Evolutionary conservation across 2,888 invertebrate genomes (phyloP).

Genomic region (Matsumyia berberina): DNA sequence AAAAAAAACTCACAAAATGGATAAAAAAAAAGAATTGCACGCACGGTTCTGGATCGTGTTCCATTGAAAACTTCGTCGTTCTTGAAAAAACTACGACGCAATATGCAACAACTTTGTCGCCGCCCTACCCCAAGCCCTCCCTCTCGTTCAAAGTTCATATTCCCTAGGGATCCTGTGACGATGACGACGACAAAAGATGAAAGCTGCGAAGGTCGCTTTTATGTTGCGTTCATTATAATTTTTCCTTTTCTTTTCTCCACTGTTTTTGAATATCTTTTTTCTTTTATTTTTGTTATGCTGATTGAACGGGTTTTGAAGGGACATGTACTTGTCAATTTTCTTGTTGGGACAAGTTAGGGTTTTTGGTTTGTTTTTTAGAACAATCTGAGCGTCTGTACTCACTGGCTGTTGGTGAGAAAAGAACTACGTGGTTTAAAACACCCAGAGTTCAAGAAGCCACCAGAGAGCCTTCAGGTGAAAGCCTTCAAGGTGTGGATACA

Average conservation of each 20-base stretch:
- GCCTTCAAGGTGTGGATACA: too few relatives aligned
- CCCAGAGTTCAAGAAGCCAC: too few relatives aligned
- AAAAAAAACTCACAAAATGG: constrained; percentile 11
- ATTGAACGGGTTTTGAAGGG: constrained; percentile 32
- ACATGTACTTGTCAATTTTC: constrained; percentile 57
- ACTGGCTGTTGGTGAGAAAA: too few relatives aligned
- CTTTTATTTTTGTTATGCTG: constrained; percentile 33
- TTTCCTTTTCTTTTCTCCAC: constrained; percentile 16
- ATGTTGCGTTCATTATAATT: constrained; percentile 34
- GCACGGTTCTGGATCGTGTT: constrained; percentile 65
- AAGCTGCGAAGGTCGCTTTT: constrained; percentile 72
- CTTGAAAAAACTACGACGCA: constrained; percentile 66
- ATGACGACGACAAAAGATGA: constrained; percentile 43
- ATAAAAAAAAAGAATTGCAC: constrained; percentile 39
- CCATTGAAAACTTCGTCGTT: constrained; percentile 58
- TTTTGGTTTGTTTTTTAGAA: too few relatives aligned
- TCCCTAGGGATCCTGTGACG: constrained; percentile 62
- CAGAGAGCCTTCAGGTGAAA: too few relatives aligned
- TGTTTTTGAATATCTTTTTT: neutral
- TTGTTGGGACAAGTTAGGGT: too few relatives aligned
- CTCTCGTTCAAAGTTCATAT: constrained; percentile 16
- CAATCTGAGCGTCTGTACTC: too few relatives aligned
- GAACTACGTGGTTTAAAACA: too few relatives aligned
- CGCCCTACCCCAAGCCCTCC: neutral
- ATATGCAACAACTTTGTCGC: constrained; percentile 24